phyloP scores from a whole-genome alignment of 1,140 invertebrate species.

The Eurosta solidaginis region DNA sequence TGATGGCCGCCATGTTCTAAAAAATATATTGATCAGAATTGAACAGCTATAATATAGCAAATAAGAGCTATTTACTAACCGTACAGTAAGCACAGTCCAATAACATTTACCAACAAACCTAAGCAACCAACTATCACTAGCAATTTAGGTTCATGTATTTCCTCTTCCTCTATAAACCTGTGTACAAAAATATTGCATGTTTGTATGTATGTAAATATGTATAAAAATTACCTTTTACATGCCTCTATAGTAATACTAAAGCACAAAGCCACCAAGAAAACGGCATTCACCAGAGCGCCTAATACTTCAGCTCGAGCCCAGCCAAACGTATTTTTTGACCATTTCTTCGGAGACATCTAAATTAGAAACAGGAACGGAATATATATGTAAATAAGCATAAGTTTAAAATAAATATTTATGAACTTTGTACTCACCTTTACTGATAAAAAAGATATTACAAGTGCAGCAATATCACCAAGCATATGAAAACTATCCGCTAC shows the following conservation, averaged over 20 bases:
- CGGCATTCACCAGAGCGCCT: slow-evolving; percentile 91
- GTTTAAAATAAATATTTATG: neutral
- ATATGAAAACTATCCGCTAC: slow-evolving; percentile 94
- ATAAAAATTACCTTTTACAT: slow-evolving; percentile 69
- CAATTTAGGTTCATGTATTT: slow-evolving; percentile 79
- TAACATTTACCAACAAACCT: slow-evolving; percentile 81
- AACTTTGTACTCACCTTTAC: slow-evolving; percentile 73
- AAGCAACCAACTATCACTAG: slow-evolving; percentile 78
- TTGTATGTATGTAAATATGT: slow-evolving; percentile 29
- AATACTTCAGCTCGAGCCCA: slow-evolving; percentile 92
- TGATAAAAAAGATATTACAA: slow-evolving; percentile 87
- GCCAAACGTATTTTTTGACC: slow-evolving; percentile 94
- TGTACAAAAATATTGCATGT: neutral
- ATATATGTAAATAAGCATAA: neutral
- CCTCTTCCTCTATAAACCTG: slow-evolving; percentile 78
- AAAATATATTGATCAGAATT: slow-evolving; percentile 21
- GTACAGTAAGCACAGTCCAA: slow-evolving; percentile 82
- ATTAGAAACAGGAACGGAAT: neutral
- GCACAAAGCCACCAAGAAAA: slow-evolving; percentile 90
- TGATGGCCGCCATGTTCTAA: slow-evolving; percentile 78
- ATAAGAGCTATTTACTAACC: slow-evolving; percentile 64
- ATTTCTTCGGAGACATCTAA: slow-evolving; percentile 93
- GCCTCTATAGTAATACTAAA: slow-evolving; percentile 92
- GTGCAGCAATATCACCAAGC: slow-evolving; percentile 88
- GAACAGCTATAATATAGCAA: neutral